These are phyloP conservation scores for Botia kubotai DNA, from an alignment of 2,797 vertebrate species.

Conservation along the genomic window DNA sequence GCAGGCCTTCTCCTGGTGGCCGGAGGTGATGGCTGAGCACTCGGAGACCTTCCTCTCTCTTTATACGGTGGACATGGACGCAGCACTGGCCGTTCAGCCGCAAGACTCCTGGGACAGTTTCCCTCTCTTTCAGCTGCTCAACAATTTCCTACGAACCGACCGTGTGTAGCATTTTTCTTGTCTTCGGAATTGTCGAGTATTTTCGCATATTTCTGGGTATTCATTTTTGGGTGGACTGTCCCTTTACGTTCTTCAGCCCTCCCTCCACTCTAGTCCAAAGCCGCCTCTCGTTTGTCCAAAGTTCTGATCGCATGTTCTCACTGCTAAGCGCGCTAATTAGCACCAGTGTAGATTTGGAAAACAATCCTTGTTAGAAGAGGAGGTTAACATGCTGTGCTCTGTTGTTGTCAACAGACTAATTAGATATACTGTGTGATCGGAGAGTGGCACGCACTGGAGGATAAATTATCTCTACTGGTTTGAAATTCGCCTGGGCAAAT, in stretches of 20 bases:
- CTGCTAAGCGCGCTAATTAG: conserved; percentile 62
- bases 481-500: conserved; percentile 9
- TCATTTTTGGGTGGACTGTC: background rate
- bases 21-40: conserved; percentile 89
- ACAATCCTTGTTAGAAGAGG: conserved; percentile 58
- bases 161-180: conserved; percentile 77
- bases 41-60: conserved; percentile 91
- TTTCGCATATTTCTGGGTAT: too few relatives aligned
- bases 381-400: conserved; percentile 58
- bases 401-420: conserved; percentile 57
- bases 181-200: background rate
- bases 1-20: conserved; percentile 96
- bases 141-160: conserved; percentile 90
- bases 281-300: background rate
- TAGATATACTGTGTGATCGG: conserved; percentile 38
- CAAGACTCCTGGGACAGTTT: conserved; percentile 95
- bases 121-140: conserved; percentile 94
- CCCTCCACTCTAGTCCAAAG: background rate
- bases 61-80: conserved; percentile 91
- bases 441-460: conserved; percentile 3
- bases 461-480: conserved; percentile 9
- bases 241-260: background rate
- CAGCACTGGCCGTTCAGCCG: conserved; percentile 84
- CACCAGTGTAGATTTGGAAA: conserved; percentile 52
- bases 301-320: conserved; percentile 39